Evolutionary conservation across 2,797 vertebrate species (phyloP), one percentile per base, ranked within the genome.

Genomic region (Gallinago stenura): DNA sequence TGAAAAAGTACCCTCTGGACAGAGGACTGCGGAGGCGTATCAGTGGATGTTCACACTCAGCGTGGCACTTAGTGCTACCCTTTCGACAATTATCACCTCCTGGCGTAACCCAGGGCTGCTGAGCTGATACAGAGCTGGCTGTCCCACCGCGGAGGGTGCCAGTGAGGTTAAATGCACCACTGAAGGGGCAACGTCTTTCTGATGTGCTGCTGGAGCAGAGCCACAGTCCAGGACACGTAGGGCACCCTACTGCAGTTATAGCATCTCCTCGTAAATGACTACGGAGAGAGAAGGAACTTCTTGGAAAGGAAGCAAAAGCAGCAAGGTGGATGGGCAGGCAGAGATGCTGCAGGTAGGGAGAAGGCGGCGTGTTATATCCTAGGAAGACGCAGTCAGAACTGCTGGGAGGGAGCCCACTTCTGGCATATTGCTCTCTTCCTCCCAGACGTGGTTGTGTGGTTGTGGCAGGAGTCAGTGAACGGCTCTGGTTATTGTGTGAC

Each of bases 1-100:
- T 3, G 12, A 53, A 76, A 51, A 95, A 66, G 30, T 39, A 24
- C 12, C 22, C 73, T 76, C 82, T 2, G 1, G 78, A 77, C 6
- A 15, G 85, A 88, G 68, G 70, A 35, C 20, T 39, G 46, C 0
- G 0, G 73, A 72, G 43, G 51, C 0, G 0, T 71, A 69, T 57
- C 62, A 45, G 69, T 41, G 62, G 66, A 70, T 93, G 85, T 93
- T 95, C 85, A 76, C 80, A 80, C 90, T 91, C 87, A 87, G 45
- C 43, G 4, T 28, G 51, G 73, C 68, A 81, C 83, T 91, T 90
- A 53, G 65, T 57, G 66, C 86, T 77, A 28, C 45, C 35, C 77
- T 79, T 72, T 41, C 0, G 7, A 73, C 80, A 88, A 41, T 88
- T 91, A 54, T 66, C 85, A 83, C 83, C 73, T 95, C 70, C 6